Evolutionary conservation across 2,888 invertebrate species (phyloP).

Genomic region (Notodonta ziczac): DNA sequence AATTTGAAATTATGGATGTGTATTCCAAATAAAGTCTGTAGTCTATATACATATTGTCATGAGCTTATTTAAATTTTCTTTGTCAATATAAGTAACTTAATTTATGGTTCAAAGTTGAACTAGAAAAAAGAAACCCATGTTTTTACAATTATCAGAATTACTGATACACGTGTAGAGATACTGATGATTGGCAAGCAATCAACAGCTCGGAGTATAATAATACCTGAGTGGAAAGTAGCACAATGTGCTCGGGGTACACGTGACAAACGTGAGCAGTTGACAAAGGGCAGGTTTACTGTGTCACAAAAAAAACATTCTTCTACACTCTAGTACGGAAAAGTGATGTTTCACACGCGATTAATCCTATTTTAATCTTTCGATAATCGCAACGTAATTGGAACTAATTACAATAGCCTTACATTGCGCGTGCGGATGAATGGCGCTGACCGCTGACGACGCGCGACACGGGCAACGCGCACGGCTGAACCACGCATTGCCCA

Average conservation of each 20-base stretch:
- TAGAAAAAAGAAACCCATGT: neutral
- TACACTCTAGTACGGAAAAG: conserved; percentile 74
- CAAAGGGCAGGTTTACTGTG: conserved; percentile 61
- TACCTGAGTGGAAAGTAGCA: conserved; percentile 55
- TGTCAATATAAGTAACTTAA: no score
- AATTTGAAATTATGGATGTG: neutral
- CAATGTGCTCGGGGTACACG: conserved; percentile 63
- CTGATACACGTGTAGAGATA: conserved; percentile 51
- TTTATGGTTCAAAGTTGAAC: neutral
- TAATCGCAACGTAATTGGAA: conserved; percentile 73
- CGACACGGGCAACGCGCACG: conserved; percentile 16
- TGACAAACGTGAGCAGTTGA: conserved; percentile 67
- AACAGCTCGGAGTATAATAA: conserved; percentile 60
- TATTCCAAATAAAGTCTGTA: neutral
- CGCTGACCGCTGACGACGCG: conserved; percentile 32
- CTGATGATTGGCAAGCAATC: conserved; percentile 69
- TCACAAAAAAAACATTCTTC: conserved; percentile 70
- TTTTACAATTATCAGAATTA: conserved; percentile 9
- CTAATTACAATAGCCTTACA: conserved; percentile 58
- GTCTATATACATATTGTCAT: neutral
- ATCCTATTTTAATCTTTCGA: conserved; percentile 80
- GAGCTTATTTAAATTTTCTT: no score
- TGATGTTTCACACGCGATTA: conserved; percentile 76
- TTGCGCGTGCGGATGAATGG: conserved; percentile 46
- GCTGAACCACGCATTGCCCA: neutral